These are phyloP conservation scores for Intellagama lesueurii DNA, from an alignment of 2,797 vertebrate genomes.

Conservation along the genomic window DNA sequence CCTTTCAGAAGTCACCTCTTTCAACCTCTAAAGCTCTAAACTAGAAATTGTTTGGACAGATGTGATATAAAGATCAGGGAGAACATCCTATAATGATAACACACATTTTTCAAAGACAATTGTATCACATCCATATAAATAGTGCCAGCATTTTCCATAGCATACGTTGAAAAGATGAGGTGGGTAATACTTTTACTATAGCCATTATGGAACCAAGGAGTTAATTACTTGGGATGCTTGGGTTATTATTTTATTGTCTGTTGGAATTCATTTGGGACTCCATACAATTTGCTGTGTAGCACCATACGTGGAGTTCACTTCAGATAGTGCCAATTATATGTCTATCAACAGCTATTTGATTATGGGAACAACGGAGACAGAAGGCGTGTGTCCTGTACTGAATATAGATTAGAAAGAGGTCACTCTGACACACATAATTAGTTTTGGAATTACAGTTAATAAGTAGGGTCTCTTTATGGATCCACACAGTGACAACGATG, in stretches of 20 bases:
- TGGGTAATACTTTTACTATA: constrained; percentile 58
- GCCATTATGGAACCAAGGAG: constrained; percentile 70
- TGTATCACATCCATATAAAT: constrained; percentile 22
- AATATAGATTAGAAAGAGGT: constrained; percentile 83
- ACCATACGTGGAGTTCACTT: constrained; percentile 70
- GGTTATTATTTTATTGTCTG: constrained; percentile 75
- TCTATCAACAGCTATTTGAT: constrained; percentile 81
- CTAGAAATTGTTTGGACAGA: not conserved
- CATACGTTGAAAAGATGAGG: constrained; percentile 56
- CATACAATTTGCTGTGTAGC: constrained; percentile 71
- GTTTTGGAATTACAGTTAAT: constrained; percentile 82
- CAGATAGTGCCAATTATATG: constrained; percentile 77
- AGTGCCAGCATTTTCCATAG: constrained; percentile 40
- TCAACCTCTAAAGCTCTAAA: not conserved
- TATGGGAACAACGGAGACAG: constrained; percentile 78
- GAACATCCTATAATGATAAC: not conserved
- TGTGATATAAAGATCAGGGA: constrained; percentile 13
- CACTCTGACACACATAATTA: constrained; percentile 84
- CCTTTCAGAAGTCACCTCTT: not conserved
- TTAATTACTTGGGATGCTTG: constrained; percentile 79
- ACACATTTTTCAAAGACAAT: constrained; percentile 27
- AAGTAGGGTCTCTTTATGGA: constrained; percentile 76
- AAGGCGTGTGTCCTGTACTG: constrained; percentile 76
- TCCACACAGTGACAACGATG: constrained; percentile 72
- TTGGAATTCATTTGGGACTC: constrained; percentile 75